These are phyloP conservation scores for Lordiphosa fenestrarum DNA, from an alignment of 2,888 invertebrate genomes.

Conservation along the genomic window DNA sequence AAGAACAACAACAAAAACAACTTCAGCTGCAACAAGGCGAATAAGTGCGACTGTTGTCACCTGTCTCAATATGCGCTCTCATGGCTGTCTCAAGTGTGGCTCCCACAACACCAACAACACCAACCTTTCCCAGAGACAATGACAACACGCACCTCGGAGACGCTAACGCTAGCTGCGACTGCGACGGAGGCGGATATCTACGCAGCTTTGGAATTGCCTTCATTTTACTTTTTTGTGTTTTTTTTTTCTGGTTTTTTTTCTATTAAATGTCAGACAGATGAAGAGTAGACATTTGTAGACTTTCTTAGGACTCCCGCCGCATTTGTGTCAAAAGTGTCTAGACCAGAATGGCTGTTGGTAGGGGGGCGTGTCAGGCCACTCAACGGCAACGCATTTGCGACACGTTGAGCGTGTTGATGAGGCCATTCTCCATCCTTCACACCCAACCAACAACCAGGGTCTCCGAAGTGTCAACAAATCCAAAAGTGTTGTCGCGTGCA, in stretches of 20 bases:
- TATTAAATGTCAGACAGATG: slow-evolving; percentile 44
- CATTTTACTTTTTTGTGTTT: slow-evolving; percentile 37
- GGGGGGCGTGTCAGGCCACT: slow-evolving; percentile 36
- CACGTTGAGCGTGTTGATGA: slow-evolving; percentile 54
- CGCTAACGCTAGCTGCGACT: slow-evolving; percentile 17
- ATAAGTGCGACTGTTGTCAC: slow-evolving; percentile 60
- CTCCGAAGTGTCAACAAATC: slow-evolving; percentile 29
- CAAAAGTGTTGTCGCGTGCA: slow-evolving; percentile 13
- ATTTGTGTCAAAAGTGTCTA: slow-evolving; percentile 72
- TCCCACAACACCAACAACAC: slow-evolving; percentile 17
- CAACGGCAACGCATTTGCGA: slow-evolving; percentile 40
- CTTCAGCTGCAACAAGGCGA: slow-evolving; percentile 24
- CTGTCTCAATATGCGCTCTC: slow-evolving; percentile 72
- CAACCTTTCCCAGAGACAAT: slow-evolving; percentile 29
- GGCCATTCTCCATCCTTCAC: slow-evolving; percentile 38
- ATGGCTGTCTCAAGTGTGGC: slow-evolving; percentile 64
- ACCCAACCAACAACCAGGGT: slow-evolving; percentile 2
- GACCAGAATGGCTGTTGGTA: slow-evolving; percentile 34
- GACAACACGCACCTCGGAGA: slow-evolving; percentile 36
- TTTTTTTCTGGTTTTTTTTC: slow-evolving; percentile 15
- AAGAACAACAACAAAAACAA: slow-evolving; percentile 27
- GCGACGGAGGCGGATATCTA: slow-evolving; percentile 60
- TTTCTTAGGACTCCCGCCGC: slow-evolving; percentile 49
- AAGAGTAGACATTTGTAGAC: slow-evolving; percentile 35
- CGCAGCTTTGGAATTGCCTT: slow-evolving; percentile 69